These are phyloP conservation scores for Rugalucina vietnamica DNA, from an alignment of 2,888 invertebrate genomes.

Conservation along the genomic window DNA sequence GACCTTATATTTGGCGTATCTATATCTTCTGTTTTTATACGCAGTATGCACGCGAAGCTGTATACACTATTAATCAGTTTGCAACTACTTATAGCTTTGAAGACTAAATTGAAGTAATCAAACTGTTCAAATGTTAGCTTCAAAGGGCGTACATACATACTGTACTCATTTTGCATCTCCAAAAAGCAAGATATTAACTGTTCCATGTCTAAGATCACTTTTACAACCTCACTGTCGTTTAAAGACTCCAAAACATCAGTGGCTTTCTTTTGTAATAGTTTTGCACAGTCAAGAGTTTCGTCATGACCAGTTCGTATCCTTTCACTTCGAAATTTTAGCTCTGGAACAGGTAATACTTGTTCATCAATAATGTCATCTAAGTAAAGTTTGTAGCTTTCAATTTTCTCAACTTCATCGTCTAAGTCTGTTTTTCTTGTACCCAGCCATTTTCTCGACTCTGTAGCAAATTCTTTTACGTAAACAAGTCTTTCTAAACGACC, in stretches of 20 bases:
- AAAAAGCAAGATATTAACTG: neutral
- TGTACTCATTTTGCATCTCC: neutral
- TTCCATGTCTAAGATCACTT: neutral
- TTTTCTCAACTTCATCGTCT: neutral
- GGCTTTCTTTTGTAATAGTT: neutral
- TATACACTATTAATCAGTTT: neutral
- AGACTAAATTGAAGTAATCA: neutral
- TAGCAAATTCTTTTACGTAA: neutral
- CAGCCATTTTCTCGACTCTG: neutral
- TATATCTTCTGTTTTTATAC: neutral
- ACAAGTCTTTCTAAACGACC: neutral
- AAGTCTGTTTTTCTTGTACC: neutral
- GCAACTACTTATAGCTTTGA: neutral
- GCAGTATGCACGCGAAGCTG: neutral
- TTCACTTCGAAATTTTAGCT: neutral
- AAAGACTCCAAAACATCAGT: neutral
- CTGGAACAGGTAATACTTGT: neutral
- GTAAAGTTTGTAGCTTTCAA: neutral
- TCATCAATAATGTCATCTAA: neutral
- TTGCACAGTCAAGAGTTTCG: neutral
- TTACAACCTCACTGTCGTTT: neutral
- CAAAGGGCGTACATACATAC: neutral
- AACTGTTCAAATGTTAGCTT: neutral
- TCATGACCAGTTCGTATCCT: neutral
- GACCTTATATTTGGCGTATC: neutral